A percentile compares a stretch with the other conserved stretches of the same genome.
Evolutionary conservation across 2,797 vertebrate genomes (phyloP).

Genomic region (Anguilla anguilla): DNA sequence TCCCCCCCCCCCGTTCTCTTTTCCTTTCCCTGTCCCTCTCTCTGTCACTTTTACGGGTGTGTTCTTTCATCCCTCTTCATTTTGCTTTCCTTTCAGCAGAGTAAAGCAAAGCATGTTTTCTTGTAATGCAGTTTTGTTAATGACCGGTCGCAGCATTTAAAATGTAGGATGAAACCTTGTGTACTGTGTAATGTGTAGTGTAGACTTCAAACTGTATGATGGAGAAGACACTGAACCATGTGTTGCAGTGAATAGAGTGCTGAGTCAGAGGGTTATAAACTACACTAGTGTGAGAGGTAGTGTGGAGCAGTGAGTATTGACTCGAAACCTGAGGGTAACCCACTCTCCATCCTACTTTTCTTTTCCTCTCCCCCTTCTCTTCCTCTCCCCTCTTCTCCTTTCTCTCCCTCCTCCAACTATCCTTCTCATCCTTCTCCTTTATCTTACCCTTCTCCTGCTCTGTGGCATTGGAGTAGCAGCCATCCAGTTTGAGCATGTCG

Average conservation of each 20-base stretch:
- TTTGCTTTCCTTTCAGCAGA: not conserved
- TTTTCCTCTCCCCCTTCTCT: not conserved
- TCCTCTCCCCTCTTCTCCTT: no score
- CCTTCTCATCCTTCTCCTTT: not conserved
- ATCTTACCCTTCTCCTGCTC: conserved; percentile 69
- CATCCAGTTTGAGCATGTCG: conserved; percentile 93
- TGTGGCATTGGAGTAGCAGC: conserved; percentile 80
- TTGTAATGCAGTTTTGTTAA: not conserved
- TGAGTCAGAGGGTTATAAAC: no score
- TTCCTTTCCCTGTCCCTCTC: not conserved
- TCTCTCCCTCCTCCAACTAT: not conserved
- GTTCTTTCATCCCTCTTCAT: not conserved
- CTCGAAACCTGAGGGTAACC: not conserved
- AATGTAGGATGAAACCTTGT: not conserved
- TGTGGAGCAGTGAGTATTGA: not conserved
- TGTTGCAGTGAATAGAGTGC: no score
- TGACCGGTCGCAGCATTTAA: not conserved
- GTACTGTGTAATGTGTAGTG: not conserved
- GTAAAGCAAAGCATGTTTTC: not conserved
- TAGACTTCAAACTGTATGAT: not conserved
- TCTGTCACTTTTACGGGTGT: not conserved
- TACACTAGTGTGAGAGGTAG: conserved; percentile 4
- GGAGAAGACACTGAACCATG: not conserved
- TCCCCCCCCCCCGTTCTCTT: not conserved
- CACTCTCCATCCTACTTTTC: not conserved